Evolutionary conservation across 1,140 invertebrate genomes (phyloP).

Genomic region (Achroia grisella): DNA sequence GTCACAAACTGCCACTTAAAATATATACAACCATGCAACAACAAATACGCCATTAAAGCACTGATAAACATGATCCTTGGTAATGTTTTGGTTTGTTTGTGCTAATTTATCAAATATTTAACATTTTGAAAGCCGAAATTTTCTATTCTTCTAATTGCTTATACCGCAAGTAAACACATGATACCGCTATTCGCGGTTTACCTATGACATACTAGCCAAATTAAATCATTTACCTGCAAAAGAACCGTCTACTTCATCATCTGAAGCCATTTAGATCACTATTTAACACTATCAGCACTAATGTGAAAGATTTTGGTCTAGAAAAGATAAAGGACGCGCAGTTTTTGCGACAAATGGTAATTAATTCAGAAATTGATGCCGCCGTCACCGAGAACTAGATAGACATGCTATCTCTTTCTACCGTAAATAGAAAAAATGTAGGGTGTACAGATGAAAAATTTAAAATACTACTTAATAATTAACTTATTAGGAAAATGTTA

Average conservation of each 20-base stretch:
- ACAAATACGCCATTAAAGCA: conserved; percentile 42
- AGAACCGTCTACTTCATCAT: conserved; percentile 84
- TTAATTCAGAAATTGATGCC: conserved; percentile 74
- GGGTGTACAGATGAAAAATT: conserved; percentile 6
- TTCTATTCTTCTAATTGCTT: conserved; percentile 71
- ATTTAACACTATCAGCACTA: conserved; percentile 47
- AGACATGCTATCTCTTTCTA: conserved; percentile 46
- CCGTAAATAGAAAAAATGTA: conserved; percentile 18
- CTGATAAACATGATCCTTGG: conserved; percentile 17
- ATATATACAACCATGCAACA: conserved; percentile 63
- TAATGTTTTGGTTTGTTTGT: conserved; percentile 11
- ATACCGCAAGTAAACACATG: conserved; percentile 74
- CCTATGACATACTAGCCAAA: conserved; percentile 71
- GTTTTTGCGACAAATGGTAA: conserved; percentile 73
- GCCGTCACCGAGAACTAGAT: conserved; percentile 64
- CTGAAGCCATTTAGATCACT: conserved; percentile 80
- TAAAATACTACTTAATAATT: not conserved
- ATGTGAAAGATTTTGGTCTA: conserved; percentile 54
- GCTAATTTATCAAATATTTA: conserved; percentile 3
- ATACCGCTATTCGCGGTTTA: conserved; percentile 74
- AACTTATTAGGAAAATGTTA: no score
- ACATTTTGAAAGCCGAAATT: conserved; percentile 37
- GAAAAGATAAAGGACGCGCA: conserved; percentile 69
- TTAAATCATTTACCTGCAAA: conserved; percentile 81
- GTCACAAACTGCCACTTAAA: conserved; percentile 69